Conservation (phyloP, 2,888 invertebrate genomes). For the Dasypogon diadema region DNA sequence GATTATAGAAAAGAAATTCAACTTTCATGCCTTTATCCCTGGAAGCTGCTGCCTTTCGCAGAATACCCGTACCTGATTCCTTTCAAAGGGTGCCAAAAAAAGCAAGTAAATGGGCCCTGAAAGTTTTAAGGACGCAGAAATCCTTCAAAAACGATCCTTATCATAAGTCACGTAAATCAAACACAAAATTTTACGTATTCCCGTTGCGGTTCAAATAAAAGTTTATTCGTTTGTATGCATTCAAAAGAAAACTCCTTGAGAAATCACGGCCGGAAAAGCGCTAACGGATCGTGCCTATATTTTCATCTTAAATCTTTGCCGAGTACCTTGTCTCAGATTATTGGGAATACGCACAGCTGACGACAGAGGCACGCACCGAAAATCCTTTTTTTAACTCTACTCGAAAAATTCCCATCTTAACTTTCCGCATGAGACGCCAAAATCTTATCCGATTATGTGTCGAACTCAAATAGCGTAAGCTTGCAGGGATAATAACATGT, state of each 20-base stretch:
- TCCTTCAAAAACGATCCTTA: conserved; percentile 40
- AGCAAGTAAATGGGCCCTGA: conserved; percentile 4
- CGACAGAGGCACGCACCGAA: not conserved
- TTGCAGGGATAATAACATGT: not conserved
- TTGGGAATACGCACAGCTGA: not conserved
- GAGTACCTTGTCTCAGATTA: not conserved
- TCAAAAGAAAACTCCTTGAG: not conserved
- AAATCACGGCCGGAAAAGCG: not conserved
- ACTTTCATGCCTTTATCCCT: too few species aligned
- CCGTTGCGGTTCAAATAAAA: not conserved
- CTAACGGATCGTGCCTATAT: not conserved
- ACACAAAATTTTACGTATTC: conserved; percentile 34
- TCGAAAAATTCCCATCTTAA: conserved; percentile 4
- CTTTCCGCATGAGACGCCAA: conserved; percentile 4
- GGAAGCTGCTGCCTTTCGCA: too few species aligned
- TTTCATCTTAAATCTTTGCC: not conserved
- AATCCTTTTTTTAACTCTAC: not conserved
- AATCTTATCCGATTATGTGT: conserved; percentile 31
- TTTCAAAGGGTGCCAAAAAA: not conserved
- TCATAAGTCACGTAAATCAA: conserved; percentile 51
- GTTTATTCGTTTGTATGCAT: not conserved
- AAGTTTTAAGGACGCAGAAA: conserved; percentile 17
- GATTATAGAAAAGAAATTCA: too few species aligned
- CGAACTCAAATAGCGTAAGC: not conserved
- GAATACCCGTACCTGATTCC: not conserved